Evolutionary conservation across 1,140 invertebrate species (phyloP).

Genomic region (Amphibalanus amphitrite): DNA sequence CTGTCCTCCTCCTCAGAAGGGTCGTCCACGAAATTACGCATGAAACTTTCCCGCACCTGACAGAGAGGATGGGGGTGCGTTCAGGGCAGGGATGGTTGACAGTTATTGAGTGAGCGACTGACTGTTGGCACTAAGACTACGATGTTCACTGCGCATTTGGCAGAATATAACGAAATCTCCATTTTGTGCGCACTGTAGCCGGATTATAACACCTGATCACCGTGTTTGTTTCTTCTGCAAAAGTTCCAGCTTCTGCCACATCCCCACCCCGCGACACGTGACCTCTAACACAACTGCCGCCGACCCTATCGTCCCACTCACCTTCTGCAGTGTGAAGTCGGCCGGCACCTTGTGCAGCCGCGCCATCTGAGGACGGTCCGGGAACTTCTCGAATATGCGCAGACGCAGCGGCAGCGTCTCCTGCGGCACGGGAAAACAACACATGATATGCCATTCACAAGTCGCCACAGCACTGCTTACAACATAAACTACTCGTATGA

Average conservation of each 20-base stretch:
- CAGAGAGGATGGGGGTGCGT: conserved; percentile 13
- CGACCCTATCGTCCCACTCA: too few relatives aligned
- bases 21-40: conserved; percentile 81
- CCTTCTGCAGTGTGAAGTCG: conserved; percentile 91
- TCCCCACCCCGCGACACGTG: neutral
- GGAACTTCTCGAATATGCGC: conserved; percentile 96
- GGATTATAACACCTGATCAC: too few relatives aligned
- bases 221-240: conserved; percentile 8
- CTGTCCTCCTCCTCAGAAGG: conserved; percentile 50
- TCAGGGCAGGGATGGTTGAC: too few relatives aligned
- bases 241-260: neutral
- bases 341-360: conserved; percentile 83
- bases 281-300: neutral
- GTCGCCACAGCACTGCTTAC: too few relatives aligned
- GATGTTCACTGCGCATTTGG: too few relatives aligned
- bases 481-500: too few relatives aligned
- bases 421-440: conserved; percentile 16
- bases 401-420: conserved; percentile 84
- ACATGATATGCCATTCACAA: too few relatives aligned
- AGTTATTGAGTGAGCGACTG: too few relatives aligned
- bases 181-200: too few relatives aligned
- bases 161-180: too few relatives aligned
- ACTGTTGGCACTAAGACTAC: too few relatives aligned
- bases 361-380: conserved; percentile 97
- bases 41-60: conserved; percentile 90